A percentile compares a stretch with the other conserved stretches of the same genome.
Conservation (phyloP, 2,888 invertebrate genomes). For the Heliconius sara region DNA sequence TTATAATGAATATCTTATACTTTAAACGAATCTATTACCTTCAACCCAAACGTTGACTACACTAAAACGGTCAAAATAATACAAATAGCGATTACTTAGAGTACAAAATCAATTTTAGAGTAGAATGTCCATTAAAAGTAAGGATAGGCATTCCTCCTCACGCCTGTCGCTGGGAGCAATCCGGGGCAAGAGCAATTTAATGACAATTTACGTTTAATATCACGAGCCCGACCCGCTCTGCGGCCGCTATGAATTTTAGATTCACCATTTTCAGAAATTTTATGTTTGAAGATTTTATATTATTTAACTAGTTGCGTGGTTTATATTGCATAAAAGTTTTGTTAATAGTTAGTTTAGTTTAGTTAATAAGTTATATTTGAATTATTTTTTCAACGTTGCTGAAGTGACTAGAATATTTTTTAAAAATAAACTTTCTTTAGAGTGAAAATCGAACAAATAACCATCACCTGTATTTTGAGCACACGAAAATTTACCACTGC, state of each 20-base stretch:
- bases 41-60: neutral
- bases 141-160: conserved; percentile 14
- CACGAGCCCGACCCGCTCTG: conserved; percentile 10
- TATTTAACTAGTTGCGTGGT: neutral
- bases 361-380: too few species aligned
- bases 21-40: neutral
- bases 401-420: too few species aligned
- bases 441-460: too few species aligned
- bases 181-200: conserved; percentile 27
- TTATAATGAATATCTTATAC: too few species aligned
- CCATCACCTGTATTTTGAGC: too few species aligned
- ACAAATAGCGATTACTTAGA: conserved; percentile 3
- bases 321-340: neutral
- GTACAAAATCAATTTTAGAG: conserved; percentile 6
- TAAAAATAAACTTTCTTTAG: too few species aligned
- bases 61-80: neutral
- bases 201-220: conserved; percentile 36
- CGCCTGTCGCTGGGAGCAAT: conserved; percentile 21
- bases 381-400: too few species aligned
- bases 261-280: conserved; percentile 11
- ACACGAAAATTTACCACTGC: too few species aligned
- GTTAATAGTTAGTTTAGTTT: too few species aligned
- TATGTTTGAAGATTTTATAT: neutral
- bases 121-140: conserved; percentile 19
- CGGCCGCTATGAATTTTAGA: conserved; percentile 30